These are phyloP conservation scores for Lacanobia wlatinum DNA, from an alignment of 2,888 invertebrate genomes.

Conservation along the genomic window DNA sequence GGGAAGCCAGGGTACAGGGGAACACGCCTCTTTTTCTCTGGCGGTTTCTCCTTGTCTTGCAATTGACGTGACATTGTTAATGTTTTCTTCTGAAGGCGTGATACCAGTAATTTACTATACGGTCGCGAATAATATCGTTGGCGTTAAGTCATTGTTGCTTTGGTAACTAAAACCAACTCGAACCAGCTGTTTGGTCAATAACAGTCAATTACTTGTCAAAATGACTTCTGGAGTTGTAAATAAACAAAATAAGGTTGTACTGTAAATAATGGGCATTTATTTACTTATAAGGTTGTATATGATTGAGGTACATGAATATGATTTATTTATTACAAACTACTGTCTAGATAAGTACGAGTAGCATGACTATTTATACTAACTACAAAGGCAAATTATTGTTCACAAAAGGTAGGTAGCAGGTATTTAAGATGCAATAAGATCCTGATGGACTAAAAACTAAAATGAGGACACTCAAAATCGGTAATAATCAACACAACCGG, in stretches of 20 bases:
- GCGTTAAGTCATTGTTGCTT: conserved; percentile 53
- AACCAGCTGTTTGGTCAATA: conserved; percentile 51
- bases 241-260: conserved; percentile 47
- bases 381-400: neutral
- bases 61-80: conserved; percentile 16
- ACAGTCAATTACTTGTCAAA: conserved; percentile 15
- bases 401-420: neutral
- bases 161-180: conserved; percentile 49
- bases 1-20: conserved; percentile 88
- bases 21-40: conserved; percentile 71
- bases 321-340: conserved; percentile 21
- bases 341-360: neutral
- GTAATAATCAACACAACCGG: neutral
- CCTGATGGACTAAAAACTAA: neutral
- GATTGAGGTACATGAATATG: conserved; percentile 16
- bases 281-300: conserved; percentile 36
- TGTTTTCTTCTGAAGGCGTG: conserved; percentile 16
- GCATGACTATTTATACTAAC: neutral
- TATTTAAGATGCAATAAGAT: neutral
- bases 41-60: conserved; percentile 34
- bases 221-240: conserved; percentile 9
- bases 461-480: neutral
- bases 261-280: conserved; percentile 36
- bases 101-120: conserved; percentile 31
- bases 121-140: neutral